Conservation (phyloP, 2,113 vertebrate genomes). For the Neodontobutis hainanensis region DNA sequence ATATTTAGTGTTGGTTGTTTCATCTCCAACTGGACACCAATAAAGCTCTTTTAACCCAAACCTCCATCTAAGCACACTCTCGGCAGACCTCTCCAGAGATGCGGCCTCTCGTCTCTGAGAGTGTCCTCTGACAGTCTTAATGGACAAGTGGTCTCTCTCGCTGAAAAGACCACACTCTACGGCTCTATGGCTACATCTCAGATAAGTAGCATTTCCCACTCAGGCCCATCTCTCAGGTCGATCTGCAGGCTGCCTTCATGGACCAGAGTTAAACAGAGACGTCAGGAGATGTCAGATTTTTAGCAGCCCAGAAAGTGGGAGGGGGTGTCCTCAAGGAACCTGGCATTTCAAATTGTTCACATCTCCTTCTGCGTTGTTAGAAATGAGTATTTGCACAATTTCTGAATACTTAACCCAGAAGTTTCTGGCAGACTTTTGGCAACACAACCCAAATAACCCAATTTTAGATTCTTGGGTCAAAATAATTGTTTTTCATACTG, state of each 20-base stretch:
- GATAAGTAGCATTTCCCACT: constrained; percentile 52
- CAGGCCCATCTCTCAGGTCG: constrained; percentile 14
- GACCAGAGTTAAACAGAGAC: constrained; percentile 38
- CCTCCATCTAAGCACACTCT: constrained; percentile 52
- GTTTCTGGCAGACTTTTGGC: no score
- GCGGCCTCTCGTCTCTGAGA: constrained; percentile 60
- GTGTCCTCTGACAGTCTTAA: constrained; percentile 72
- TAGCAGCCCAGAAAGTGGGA: not conserved
- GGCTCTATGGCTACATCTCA: constrained; percentile 36
- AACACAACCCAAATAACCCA: no score
- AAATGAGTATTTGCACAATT: no score
- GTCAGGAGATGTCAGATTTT: not conserved
- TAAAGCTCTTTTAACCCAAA: constrained; percentile 38
- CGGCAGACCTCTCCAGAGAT: constrained; percentile 52
- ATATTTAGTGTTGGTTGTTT: constrained; percentile 8
- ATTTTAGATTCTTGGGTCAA: no score
- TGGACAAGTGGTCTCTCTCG: constrained; percentile 70
- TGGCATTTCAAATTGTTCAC: not conserved
- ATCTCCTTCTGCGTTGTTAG: no score
- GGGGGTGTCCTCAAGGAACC: not conserved
- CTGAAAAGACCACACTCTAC: constrained; percentile 60
- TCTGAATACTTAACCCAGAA: no score
- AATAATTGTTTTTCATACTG: no score
- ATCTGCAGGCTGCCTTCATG: constrained; percentile 49
- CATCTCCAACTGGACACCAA: constrained; percentile 31